A percentile compares a stretch with the other conserved stretches of the same genome.
Evolutionary conservation across 2,113 vertebrate species (phyloP).

Genomic region (Actenoides lindsayi): DNA sequence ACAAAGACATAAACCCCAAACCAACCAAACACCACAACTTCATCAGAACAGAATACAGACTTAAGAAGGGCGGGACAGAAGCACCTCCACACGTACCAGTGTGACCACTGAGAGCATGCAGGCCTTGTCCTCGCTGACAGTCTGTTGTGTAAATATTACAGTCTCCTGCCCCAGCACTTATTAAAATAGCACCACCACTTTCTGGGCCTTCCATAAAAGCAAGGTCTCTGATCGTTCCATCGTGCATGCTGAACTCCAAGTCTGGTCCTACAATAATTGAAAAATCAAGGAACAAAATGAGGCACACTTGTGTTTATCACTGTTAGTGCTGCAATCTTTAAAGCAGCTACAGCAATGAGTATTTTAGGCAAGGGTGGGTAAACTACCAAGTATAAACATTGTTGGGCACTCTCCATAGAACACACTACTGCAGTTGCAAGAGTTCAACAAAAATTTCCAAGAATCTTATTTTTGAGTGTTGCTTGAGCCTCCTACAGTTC

Average conservation of each 20-base stretch:
- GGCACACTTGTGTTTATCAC: neutral
- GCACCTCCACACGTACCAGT: constrained; percentile 77
- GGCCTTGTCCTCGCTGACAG: constrained; percentile 93
- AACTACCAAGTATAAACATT: neutral
- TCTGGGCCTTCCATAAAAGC: constrained; percentile 99
- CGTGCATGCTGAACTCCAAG: constrained; percentile 97
- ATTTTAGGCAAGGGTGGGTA: neutral
- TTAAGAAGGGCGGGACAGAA: neutral
- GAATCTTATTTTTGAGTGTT: neutral
- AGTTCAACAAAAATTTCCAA: neutral
- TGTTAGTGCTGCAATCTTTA: neutral
- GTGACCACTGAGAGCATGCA: constrained; percentile 93
- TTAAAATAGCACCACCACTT: constrained; percentile 95
- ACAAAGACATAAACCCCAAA: neutral
- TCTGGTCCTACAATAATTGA: constrained; percentile 85
- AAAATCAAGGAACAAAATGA: neutral
- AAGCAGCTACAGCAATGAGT: neutral
- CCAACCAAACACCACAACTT: neutral
- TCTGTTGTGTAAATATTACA: constrained; percentile 97
- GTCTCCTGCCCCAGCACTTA: constrained; percentile 97
- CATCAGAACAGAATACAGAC: neutral
- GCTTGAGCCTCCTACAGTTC: neutral
- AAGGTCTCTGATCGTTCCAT: constrained; percentile 97
- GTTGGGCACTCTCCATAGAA: neutral
- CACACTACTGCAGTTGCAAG: neutral